These are phyloP conservation scores for Uropetala carovei DNA, from an alignment of 2,888 invertebrate species.

Conservation along the genomic window DNA sequence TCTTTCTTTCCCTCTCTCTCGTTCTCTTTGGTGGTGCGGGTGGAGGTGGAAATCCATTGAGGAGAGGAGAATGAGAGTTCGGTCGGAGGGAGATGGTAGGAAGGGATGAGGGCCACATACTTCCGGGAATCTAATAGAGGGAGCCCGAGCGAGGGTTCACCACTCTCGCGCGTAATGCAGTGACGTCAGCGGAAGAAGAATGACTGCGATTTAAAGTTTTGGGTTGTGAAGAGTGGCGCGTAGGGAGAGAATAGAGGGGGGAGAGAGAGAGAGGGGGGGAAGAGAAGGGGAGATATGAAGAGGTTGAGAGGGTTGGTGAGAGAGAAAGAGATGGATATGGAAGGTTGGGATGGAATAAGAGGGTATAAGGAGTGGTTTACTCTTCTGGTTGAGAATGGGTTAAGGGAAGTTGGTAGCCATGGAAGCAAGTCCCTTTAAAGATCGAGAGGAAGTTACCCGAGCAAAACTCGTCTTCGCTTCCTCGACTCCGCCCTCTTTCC, in stretches of 20 bases:
- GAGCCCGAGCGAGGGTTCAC: conserved; percentile 22
- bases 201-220: conserved; percentile 37
- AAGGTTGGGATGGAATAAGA: not conserved
- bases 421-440: not conserved
- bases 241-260: not conserved
- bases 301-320: not conserved
- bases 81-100: not conserved
- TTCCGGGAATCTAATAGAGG: conserved; percentile 59
- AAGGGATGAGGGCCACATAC: conserved; percentile 35
- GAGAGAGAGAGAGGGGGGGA: not conserved
- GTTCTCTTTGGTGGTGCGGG: not conserved
- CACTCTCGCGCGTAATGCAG: conserved; percentile 51
- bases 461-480: too few relatives aligned
- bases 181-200: conserved; percentile 52
- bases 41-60: not conserved
- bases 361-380: not conserved
- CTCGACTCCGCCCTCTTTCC: too few relatives aligned
- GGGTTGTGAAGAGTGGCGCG: not conserved
- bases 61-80: not conserved
- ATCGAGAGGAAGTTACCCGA: not conserved
- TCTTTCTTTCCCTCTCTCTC: not conserved
- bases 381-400: not conserved
- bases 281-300: not conserved
- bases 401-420: not conserved
- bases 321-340: not conserved